phyloP scores from a whole-genome alignment of 2,797 vertebrate species.

The Malurus leucopterus region DNA sequence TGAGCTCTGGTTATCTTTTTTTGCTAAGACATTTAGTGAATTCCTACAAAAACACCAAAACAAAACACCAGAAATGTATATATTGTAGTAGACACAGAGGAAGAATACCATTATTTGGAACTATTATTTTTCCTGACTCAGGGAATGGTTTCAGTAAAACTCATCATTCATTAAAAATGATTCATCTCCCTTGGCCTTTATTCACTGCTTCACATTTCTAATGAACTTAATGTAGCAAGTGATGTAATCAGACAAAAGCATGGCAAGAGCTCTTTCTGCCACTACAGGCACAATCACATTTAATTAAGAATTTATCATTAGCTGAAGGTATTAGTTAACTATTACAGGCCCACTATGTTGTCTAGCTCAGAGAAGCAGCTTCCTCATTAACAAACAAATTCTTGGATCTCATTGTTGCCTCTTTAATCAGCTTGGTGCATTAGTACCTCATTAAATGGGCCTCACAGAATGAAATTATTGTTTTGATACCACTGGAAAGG shows the following conservation, averaged over 20 bases:
- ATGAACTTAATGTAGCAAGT: slow-evolving; percentile 83
- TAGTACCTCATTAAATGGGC: neutral
- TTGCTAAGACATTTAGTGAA: neutral
- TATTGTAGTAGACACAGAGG: neutral
- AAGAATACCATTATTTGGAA: slow-evolving; percentile 11
- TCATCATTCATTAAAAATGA: slow-evolving; percentile 74
- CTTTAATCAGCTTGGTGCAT: neutral
- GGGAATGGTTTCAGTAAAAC: slow-evolving; percentile 63
- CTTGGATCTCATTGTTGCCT: neutral
- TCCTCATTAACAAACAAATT: neutral
- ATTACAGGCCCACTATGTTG: neutral
- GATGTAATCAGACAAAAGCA: slow-evolving; percentile 83
- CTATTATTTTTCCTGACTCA: slow-evolving; percentile 65
- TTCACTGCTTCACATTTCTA: slow-evolving; percentile 77
- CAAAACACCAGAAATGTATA: neutral
- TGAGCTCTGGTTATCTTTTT: neutral
- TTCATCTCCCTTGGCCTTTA: slow-evolving; percentile 79
- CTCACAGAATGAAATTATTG: neutral
- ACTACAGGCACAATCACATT: slow-evolving; percentile 60
- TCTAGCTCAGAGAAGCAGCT: neutral
- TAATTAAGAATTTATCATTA: slow-evolving; percentile 59
- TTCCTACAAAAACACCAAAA: neutral
- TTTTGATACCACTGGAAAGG: neutral
- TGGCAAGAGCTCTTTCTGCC: slow-evolving; percentile 69
- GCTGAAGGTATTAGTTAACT: slow-evolving; percentile 52